Evolutionary conservation across 1,140 invertebrate species (phyloP).

Genomic region (Magallana ariakensis): DNA sequence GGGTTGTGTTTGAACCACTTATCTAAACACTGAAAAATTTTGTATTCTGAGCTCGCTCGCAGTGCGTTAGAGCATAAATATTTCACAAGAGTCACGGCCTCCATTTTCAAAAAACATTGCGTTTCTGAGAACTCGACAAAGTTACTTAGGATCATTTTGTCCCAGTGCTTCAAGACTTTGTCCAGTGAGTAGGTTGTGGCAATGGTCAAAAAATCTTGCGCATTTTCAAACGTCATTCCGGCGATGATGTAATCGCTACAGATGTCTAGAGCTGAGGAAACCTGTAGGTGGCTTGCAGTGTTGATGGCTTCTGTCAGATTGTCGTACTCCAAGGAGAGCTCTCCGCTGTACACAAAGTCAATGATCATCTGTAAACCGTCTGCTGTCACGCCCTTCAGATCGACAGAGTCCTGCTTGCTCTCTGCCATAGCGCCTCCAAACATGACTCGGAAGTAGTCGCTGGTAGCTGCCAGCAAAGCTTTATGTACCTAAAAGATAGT

Average conservation of each 20-base stretch:
- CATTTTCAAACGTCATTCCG: conserved; percentile 75
- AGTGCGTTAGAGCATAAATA: conserved; percentile 72
- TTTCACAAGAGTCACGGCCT: conserved; percentile 64
- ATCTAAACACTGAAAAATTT: conserved; percentile 83
- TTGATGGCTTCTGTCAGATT: conserved; percentile 78
- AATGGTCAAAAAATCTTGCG: conserved; percentile 76
- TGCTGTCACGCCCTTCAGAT: conserved; percentile 89
- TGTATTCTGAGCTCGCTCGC: conserved; percentile 71
- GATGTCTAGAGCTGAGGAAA: conserved; percentile 74
- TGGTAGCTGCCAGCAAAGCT: conserved; percentile 74
- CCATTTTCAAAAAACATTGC: conserved; percentile 73
- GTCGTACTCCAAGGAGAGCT: conserved; percentile 74
- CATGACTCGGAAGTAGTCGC: conserved; percentile 79
- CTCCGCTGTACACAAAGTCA: conserved; percentile 94
- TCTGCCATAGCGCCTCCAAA: conserved; percentile 77
- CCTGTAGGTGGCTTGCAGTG: conserved; percentile 78
- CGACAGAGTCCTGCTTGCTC: conserved; percentile 85
- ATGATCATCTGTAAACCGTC: conserved; percentile 89
- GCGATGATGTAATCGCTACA: conserved; percentile 78
- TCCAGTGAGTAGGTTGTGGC: conserved; percentile 77
- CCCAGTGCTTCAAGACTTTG: conserved; percentile 72
- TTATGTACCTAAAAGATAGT: conserved; percentile 74
- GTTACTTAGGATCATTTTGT: conserved; percentile 73
- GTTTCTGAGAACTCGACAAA: conserved; percentile 76
- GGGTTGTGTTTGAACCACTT: conserved; percentile 73